Conservation (phyloP, 1,140 invertebrate genomes). For the Eupristina koningsbergeri region DNA sequence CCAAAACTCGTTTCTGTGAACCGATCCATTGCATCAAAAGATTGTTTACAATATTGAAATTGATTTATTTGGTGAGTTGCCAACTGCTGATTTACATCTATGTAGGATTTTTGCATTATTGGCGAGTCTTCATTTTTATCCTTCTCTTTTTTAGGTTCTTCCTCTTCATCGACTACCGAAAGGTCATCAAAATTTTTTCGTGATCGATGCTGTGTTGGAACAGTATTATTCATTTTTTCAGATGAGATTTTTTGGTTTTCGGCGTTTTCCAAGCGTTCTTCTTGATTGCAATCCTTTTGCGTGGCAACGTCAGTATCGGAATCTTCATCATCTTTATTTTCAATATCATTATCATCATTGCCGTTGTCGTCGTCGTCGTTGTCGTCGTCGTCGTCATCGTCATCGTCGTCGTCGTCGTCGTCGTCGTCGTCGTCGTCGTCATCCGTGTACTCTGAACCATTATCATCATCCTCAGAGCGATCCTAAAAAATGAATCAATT, state of each 20-base stretch:
- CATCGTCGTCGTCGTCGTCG: slow-evolving; percentile 61
- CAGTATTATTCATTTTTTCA: slow-evolving; percentile 59
- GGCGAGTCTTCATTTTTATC: slow-evolving; percentile 51
- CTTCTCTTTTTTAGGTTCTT: slow-evolving; percentile 65
- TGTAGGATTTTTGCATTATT: background rate
- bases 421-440: slow-evolving; percentile 61
- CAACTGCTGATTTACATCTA: background rate
- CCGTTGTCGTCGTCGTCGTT: slow-evolving; percentile 60
- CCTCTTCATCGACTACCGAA: slow-evolving; percentile 83
- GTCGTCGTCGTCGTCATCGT: slow-evolving; percentile 58
- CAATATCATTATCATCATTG: slow-evolving; percentile 54
- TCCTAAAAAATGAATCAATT: slow-evolving; percentile 65
- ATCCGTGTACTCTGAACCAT: slow-evolving; percentile 61
- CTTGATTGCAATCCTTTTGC: slow-evolving; percentile 56
- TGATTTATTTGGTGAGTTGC: background rate
- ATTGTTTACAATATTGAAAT: background rate
- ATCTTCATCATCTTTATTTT: slow-evolving; percentile 56
- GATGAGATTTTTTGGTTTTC: slow-evolving; percentile 67
- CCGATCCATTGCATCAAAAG: background rate
- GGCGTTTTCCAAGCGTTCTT: slow-evolving; percentile 66
- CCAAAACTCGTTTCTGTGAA: slow-evolving; percentile 26
- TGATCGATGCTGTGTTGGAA: slow-evolving; percentile 60
- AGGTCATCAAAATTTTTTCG: slow-evolving; percentile 82
- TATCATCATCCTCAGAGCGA: slow-evolving; percentile 64
- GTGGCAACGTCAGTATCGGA: slow-evolving; percentile 61